Percentiles rank a stretch among this genome's conserved stretches.
Evolutionary conservation across 1,140 invertebrate species (phyloP).

Genomic region (Microplitis demolitor): DNA sequence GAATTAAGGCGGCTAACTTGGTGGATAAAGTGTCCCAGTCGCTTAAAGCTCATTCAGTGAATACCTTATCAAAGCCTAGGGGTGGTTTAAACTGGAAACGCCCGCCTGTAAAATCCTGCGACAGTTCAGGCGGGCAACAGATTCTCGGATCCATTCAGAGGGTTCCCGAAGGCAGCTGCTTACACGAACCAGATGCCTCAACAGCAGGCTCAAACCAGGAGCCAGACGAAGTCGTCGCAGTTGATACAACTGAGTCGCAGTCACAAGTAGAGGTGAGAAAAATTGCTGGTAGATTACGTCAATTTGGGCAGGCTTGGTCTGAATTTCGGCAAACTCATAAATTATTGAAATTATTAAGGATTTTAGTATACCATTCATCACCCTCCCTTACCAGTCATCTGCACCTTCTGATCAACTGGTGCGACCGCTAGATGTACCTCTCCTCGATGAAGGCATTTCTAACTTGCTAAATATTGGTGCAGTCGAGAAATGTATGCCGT

Average conservation of each 20-base stretch:
- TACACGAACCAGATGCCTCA: background rate
- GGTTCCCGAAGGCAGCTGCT: background rate
- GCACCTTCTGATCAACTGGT: background rate
- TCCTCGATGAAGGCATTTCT: slow-evolving; percentile 2
- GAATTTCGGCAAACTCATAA: slow-evolving; percentile 23
- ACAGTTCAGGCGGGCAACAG: no score
- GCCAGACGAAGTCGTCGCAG: background rate
- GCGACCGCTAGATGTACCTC: background rate
- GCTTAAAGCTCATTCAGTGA: no score
- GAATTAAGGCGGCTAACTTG: no score
- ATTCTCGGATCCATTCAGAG: background rate
- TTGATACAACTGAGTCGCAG: background rate
- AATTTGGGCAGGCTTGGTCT: slow-evolving; percentile 21
- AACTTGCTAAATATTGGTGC: background rate
- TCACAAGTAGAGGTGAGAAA: background rate
- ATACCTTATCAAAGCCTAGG: no score
- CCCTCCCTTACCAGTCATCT: background rate
- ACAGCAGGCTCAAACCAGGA: background rate
- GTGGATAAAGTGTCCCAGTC: no score
- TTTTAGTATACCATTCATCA: slow-evolving; percentile 27
- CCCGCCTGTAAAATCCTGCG: no score
- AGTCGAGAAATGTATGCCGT: slow-evolving; percentile 1
- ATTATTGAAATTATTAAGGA: slow-evolving; percentile 25
- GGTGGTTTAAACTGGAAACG: no score
- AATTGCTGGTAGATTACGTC: slow-evolving; percentile 21